Evolutionary conservation across 2,888 invertebrate species (phyloP), one percentile per base, ranked within the genome.

Genomic region (Orchesella flavescens): DNA sequence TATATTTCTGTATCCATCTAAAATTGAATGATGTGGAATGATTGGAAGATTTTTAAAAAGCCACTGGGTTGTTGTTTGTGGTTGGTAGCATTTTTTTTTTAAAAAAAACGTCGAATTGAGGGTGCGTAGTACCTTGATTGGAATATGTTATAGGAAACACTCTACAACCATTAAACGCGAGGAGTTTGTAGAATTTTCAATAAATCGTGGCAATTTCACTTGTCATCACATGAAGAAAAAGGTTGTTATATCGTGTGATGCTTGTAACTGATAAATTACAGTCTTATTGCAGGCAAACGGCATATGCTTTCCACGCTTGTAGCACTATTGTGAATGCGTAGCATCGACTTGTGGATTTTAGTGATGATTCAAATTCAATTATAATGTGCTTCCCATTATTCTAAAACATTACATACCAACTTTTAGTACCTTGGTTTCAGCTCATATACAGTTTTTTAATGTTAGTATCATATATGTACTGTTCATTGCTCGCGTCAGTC

Each of bases 201-300:
- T 75, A 43, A 80, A 74, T 24, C 49, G 69, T 81, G 74, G 78
- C 69, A 73, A 83, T 83, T 83, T 68, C 59, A 69, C 68, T 74
- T 83, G 83, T 83, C 83, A 83, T 83, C 83, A 83, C 83, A 19
- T 68, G 24, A 21, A 17, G 63, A 63, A 78, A 76, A 83, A 68
- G 73, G 73, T 61, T 73, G 78, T 63, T 24, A 72, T 82, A 21
- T 65, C 65, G 49, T 77, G 77, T 71, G 44, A 21, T 46, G 24
- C 66, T 68, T 59, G 53, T 73, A 65, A 43, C 73, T 57, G 65
- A 78, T 83, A 77, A 83, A 72, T 82, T 69, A 76, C 57, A 24
- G 43, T 44, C 44, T 15, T 44, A 66, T 34, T 66, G 44, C 17
- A 44, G 1, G 34, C 24, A 63, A 15, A 49, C 49, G 5, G 1